Percentiles rank a stretch among this genome's conserved stretches.
These are phyloP conservation scores for Galemys pyrenaicus DNA, from an alignment of 2,113 vertebrate species.

Conservation along the genomic window DNA sequence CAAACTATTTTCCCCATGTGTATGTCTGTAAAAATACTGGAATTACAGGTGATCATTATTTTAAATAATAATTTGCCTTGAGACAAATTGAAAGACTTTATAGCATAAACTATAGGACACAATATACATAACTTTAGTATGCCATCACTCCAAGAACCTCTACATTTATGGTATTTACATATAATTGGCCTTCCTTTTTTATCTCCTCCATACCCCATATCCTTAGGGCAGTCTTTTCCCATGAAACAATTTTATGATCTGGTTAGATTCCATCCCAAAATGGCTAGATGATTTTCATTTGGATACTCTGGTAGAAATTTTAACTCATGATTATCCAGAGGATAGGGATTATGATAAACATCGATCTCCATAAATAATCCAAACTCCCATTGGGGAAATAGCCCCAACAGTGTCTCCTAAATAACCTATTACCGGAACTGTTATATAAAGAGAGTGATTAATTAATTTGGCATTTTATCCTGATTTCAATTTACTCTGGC, in stretches of 20 bases:
- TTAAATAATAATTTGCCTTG: conserved; percentile 14
- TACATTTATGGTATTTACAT: neutral
- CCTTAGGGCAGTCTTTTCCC: neutral
- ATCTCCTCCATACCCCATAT: conserved; percentile 4
- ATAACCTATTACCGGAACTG: neutral
- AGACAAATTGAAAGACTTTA: conserved; percentile 12
- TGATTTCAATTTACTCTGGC: neutral
- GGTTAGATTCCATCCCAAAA: neutral
- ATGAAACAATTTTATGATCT: conserved; percentile 45
- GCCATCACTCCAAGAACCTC: neutral
- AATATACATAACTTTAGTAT: neutral
- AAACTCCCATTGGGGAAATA: neutral
- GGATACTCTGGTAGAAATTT: neutral
- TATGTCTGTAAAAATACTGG: conserved; percentile 18
- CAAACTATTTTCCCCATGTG: neutral
- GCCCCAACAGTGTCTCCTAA: neutral
- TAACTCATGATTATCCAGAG: conserved; percentile 28
- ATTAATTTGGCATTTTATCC: neutral
- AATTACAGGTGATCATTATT: conserved; percentile 24
- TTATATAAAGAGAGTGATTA: conserved; percentile 4
- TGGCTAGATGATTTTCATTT: conserved; percentile 46
- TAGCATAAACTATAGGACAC: neutral
- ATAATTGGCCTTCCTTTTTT: neutral
- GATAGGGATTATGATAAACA: neutral
- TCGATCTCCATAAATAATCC: conserved; percentile 35